Evolutionary conservation across 2,888 invertebrate species (phyloP).

Genomic region (Cyaniris semiargus): DNA sequence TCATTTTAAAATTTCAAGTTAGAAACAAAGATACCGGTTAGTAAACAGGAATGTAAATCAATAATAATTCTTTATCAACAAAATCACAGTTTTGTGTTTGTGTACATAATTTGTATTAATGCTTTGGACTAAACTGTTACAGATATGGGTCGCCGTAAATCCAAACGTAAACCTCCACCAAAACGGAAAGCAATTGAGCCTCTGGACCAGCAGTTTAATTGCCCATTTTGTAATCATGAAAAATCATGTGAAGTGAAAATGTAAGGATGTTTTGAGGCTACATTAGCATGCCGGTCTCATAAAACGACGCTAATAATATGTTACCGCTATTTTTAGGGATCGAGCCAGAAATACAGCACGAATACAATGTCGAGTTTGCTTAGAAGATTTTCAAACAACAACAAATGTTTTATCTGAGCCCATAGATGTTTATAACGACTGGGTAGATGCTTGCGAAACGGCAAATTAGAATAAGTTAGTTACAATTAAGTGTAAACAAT

Average conservation of each 20-base stretch:
- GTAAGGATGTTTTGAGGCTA: conserved; percentile 79
- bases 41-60: neutral
- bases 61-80: neutral
- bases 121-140: conserved; percentile 33
- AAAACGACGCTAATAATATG: neutral
- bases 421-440: conserved; percentile 99
- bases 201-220: conserved; percentile 97
- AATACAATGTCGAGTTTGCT: conserved; percentile 96
- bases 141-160: conserved; percentile 96
- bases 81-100: neutral
- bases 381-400: conserved; percentile 97
- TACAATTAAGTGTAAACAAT: conserved; percentile 39
- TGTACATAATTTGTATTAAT: neutral
- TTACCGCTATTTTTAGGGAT: conserved; percentile 86
- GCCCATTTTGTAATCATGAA: conserved; percentile 99
- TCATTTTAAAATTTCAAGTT: neutral
- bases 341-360: conserved; percentile 95
- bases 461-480: conserved; percentile 81
- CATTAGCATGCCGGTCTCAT: neutral
- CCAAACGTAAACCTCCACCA: conserved; percentile 97
- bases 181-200: conserved; percentile 96
- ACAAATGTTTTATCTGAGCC: conserved; percentile 98
- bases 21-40: neutral
- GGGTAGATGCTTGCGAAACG: conserved; percentile 99
- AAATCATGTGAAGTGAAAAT: conserved; percentile 99